Percentiles rank a stretch among this genome's conserved stretches.
Evolutionary conservation across 1,140 invertebrate genomes (phyloP).

Genomic region (Orussus abietinus): DNA sequence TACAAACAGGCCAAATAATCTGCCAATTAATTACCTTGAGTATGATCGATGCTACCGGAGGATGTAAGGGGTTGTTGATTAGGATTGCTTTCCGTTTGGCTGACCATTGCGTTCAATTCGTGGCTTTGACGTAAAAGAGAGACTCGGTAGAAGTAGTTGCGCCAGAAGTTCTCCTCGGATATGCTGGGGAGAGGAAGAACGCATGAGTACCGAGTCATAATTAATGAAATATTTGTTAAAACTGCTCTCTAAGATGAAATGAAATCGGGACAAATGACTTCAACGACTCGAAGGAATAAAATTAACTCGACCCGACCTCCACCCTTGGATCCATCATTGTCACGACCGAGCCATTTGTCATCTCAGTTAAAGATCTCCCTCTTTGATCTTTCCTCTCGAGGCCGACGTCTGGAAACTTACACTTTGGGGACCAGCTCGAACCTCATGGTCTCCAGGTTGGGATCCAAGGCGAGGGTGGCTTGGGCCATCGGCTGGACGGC

Average conservation of each 20-base stretch:
- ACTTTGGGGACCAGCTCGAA: constrained; percentile 98
- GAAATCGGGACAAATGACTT: no score
- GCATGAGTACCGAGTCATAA: constrained; percentile 4
- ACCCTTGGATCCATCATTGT: no score
- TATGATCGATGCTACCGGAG: constrained; percentile 45
- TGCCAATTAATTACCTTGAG: constrained; percentile 42
- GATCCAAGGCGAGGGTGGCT: constrained; percentile 91
- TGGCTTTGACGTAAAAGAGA: constrained; percentile 96
- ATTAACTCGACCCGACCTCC: no score
- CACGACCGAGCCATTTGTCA: no score
- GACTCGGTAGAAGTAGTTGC: constrained; percentile 99
- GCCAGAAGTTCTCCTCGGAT: constrained; percentile 97
- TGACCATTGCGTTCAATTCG: constrained; percentile 71
- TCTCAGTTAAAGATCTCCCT: no score
- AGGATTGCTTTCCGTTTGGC: constrained; percentile 45
- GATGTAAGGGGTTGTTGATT: constrained; percentile 40
- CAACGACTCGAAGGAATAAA: no score
- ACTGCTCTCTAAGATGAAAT: no score
- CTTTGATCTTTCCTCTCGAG: background rate
- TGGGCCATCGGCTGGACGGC: constrained; percentile 86
- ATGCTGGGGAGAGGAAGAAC: constrained; percentile 64
- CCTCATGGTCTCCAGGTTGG: constrained; percentile 94
- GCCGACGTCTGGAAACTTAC: constrained; percentile 61
- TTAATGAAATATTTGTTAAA: no score
- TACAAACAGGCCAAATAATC: constrained; percentile 5